Evolutionary conservation across 2,888 invertebrate genomes (phyloP).

Genomic region (Gymnoscelis rufifasciata): DNA sequence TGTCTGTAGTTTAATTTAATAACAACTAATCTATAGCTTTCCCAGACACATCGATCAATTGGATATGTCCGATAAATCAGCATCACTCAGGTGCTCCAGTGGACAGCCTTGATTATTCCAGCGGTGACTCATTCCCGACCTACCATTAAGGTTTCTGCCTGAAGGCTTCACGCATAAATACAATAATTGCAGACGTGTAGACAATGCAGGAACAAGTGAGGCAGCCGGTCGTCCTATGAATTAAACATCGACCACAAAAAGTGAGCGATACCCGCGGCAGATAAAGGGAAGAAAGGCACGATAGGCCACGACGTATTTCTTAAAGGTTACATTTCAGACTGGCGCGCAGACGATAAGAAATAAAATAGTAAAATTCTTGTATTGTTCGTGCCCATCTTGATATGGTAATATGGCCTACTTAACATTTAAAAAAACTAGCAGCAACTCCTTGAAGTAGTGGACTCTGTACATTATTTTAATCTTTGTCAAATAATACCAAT

Average conservation of each 20-base stretch:
- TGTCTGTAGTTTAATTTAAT: neutral
- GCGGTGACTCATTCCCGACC: slow-evolving; percentile 57
- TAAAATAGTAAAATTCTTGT: slow-evolving; percentile 34
- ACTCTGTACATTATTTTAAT: too few relatives aligned
- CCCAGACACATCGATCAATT: slow-evolving; percentile 66
- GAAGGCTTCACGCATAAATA: slow-evolving; percentile 70
- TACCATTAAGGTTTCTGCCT: slow-evolving; percentile 59
- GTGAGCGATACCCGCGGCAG: slow-evolving; percentile 45
- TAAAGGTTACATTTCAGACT: slow-evolving; percentile 49
- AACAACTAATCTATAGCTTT: slow-evolving; percentile 9
- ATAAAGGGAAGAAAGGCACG: slow-evolving; percentile 43
- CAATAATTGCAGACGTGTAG: slow-evolving; percentile 71
- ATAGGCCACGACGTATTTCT: slow-evolving; percentile 54
- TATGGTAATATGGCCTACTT: slow-evolving; percentile 38
- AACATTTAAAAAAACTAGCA: too few relatives aligned
- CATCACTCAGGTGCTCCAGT: slow-evolving; percentile 61
- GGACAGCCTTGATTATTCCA: slow-evolving; percentile 61
- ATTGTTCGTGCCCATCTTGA: slow-evolving; percentile 37
- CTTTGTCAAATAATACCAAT: too few relatives aligned
- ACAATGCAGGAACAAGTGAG: slow-evolving; percentile 71
- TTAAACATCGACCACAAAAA: slow-evolving; percentile 61
- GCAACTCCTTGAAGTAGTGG: too few relatives aligned
- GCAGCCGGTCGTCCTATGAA: slow-evolving; percentile 54
- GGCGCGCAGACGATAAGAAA: slow-evolving; percentile 42
- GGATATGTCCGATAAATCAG: slow-evolving; percentile 67